Conservation (phyloP, 2,797 vertebrate genomes). For the Myotis findleyi region DNA sequence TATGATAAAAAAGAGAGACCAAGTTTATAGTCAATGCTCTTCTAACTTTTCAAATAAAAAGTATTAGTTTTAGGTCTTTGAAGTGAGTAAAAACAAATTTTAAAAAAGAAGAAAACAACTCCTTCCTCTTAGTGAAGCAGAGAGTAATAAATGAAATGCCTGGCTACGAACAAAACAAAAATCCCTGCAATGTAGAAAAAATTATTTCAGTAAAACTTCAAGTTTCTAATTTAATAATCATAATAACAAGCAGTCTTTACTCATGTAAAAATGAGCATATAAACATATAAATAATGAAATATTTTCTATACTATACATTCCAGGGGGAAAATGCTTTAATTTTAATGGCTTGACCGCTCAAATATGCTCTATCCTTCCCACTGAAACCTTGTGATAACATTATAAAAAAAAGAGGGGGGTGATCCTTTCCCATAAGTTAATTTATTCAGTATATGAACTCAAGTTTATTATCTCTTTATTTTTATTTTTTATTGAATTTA, state of each 20-base stretch:
- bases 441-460: background rate
- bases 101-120: background rate
- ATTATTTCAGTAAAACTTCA: background rate
- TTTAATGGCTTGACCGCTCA: background rate
- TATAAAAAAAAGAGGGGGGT: background rate
- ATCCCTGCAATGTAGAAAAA: background rate
- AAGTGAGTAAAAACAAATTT: no score
- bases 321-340: background rate
- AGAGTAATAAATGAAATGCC: background rate
- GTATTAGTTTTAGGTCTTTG: background rate
- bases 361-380: background rate
- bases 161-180: background rate
- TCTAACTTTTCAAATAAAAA: background rate
- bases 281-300: background rate
- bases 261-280: background rate
- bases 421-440: background rate
- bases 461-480: background rate
- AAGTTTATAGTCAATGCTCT: background rate
- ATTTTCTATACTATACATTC: background rate
- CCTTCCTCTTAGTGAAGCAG: background rate
- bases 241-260: background rate
- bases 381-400: background rate
- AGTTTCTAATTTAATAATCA: conserved; percentile 28
- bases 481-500: background rate
- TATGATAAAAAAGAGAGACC: no score